Base-by-base conservation (phyloP, 2,113 vertebrate genomes). In the Vulpes vulpes region DNA sequence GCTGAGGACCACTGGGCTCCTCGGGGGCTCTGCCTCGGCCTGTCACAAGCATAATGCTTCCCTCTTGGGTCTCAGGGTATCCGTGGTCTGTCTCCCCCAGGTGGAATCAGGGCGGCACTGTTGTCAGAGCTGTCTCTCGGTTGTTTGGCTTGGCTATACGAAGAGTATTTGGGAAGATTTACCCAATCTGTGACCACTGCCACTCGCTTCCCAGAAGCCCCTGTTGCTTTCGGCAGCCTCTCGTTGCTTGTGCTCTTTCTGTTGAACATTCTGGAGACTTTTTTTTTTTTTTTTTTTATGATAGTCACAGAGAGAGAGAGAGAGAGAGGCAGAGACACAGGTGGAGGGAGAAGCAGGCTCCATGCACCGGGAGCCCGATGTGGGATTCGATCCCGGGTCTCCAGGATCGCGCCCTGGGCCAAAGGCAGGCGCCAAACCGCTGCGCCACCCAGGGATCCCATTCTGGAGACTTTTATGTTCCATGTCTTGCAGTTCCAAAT, bases 261-360 rank as follows among this genome's bases (percentile, higher is more conserved):
- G 12, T 38, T 19, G 73, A 25, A 32, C 57, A 0, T 35, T 81
- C 49, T 5, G 3, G 12, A 0, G 6, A 15, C 0, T 27, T 38
- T 65, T 16, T n/a, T n/a, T n/a, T n/a, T n/a, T n/a, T n/a, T n/a
- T n/a, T n/a, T n/a, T n/a, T n/a, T n/a, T n/a, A n/a, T n/a, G n/a
- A n/a, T n/a, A n/a, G n/a, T n/a, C n/a, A n/a, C n/a, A n/a, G n/a
- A n/a, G n/a, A n/a, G n/a, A n/a, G n/a, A n/a, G n/a, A n/a, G n/a
- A n/a, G n/a, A n/a, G n/a, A n/a, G n/a, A n/a, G n/a, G n/a, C n/a
- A n/a, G n/a, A n/a, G n/a, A n/a, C n/a, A n/a, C n/a, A n/a, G n/a
- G n/a, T n/a, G n/a, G n/a, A n/a, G n/a, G n/a, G n/a, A n/a, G n/a
- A n/a, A n/a, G n/a, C n/a, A n/a, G n/a, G n/a, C n/a, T n/a, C n/a